These are phyloP conservation scores for Malurus cyaneus DNA, from an alignment of 2,113 vertebrate species.

Conservation along the genomic window DNA sequence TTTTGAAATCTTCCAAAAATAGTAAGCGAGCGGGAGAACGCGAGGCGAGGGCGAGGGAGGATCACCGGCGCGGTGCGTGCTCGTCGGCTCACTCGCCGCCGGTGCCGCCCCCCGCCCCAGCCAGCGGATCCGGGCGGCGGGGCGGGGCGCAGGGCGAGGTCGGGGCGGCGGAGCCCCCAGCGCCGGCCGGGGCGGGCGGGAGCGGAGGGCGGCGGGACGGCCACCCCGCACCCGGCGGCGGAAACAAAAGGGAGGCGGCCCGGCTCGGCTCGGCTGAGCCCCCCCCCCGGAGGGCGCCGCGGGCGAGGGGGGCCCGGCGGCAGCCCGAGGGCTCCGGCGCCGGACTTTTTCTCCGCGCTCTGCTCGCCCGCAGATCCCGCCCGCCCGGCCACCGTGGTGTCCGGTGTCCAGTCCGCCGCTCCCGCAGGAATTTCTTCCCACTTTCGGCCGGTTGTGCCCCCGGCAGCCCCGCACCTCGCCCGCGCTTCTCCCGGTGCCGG, in stretches of 20 bases:
- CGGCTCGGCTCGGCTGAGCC: neutral
- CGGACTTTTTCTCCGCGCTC: constrained; percentile 22
- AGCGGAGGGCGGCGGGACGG: neutral
- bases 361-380: constrained; percentile 18
- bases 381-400: constrained; percentile 1
- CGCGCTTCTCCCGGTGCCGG: neutral
- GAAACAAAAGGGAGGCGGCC: neutral
- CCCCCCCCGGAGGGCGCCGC: neutral
- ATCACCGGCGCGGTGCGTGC: constrained; percentile 43
- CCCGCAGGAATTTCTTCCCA: constrained; percentile 46
- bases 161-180: too few species aligned
- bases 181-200: too few species aligned
- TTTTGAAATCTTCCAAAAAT: constrained; percentile 88
- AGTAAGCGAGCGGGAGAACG: constrained; percentile 64
- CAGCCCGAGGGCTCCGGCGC: neutral
- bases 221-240: too few species aligned
- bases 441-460: constrained; percentile 19
- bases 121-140: too few species aligned
- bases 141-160: too few species aligned
- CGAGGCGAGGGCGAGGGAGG: constrained; percentile 75
- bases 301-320: neutral
- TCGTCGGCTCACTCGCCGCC: neutral
- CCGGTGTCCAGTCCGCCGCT: constrained; percentile 73
- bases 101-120: too few species aligned
- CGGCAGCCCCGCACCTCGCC: neutral